Conservation (phyloP, 1,140 invertebrate genomes). For the Brachionus sp. region DNA sequence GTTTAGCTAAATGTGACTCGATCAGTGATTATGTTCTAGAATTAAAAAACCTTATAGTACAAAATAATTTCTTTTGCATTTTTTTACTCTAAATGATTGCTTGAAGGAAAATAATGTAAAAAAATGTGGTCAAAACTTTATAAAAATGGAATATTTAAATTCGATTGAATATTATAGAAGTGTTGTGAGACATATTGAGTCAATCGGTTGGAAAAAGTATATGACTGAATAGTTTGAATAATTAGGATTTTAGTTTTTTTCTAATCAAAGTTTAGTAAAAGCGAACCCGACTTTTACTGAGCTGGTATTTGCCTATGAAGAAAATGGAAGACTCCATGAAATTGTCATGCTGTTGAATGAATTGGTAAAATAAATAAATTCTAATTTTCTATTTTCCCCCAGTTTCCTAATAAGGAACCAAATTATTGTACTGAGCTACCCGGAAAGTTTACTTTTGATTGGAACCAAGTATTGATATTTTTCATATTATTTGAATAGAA, state of each 20-base stretch:
- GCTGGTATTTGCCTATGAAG: background rate
- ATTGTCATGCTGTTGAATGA: background rate
- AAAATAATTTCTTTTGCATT: background rate
- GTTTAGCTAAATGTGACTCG: constrained; percentile 4
- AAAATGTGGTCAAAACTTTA: background rate
- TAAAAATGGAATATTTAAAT: constrained; percentile 11
- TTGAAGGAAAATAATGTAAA: constrained; percentile 7
- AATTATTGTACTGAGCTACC: background rate
- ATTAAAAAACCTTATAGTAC: constrained; percentile 25
- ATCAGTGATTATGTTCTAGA: background rate
- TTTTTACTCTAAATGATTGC: background rate
- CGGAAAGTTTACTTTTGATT: constrained; percentile 4
- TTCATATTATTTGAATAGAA: background rate
- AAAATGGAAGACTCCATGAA: background rate
- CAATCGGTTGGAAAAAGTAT: constrained; percentile 16
- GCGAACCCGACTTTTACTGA: background rate
- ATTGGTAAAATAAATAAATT: background rate
- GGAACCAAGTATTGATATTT: constrained; percentile 12
- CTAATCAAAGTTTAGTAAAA: background rate
- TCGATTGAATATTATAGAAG: constrained; percentile 29
- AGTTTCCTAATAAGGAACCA: constrained; percentile 15
- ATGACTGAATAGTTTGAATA: background rate
- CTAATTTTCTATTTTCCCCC: background rate
- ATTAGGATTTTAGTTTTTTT: background rate
- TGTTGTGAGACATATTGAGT: background rate